phyloP scores from a whole-genome alignment of 2,888 invertebrate genomes.

The Augochlorella aurata region DNA sequence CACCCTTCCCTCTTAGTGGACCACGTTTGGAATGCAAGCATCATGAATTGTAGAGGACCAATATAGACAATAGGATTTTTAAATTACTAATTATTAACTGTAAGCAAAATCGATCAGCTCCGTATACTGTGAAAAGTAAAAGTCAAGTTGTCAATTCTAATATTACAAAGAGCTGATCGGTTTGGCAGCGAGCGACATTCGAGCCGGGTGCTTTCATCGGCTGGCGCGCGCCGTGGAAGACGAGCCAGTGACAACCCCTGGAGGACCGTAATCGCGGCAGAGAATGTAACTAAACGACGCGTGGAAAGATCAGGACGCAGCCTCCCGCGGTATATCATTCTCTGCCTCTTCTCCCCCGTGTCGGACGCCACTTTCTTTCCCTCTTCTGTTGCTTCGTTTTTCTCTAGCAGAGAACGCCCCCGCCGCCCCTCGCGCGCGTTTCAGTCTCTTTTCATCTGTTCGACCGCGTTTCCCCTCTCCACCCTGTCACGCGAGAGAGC shows the following conservation, averaged over 20 bases:
- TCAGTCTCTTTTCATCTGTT: conserved; percentile 32
- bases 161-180: neutral
- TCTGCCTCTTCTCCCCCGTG: conserved; percentile 36
- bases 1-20: neutral
- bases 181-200: neutral
- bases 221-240: conserved; percentile 31
- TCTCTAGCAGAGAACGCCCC: neutral
- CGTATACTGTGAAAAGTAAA: too few species aligned
- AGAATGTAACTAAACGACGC: conserved; percentile 73
- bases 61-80: too few species aligned
- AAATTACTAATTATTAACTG: too few species aligned
- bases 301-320: conserved; percentile 77
- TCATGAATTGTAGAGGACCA: too few species aligned
- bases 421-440: conserved; percentile 6
- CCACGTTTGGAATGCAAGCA: neutral
- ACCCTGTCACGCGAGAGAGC: conserved; percentile 18
- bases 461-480: conserved; percentile 22
- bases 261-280: conserved; percentile 55
- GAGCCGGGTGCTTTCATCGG: conserved; percentile 42
- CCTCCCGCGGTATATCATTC: conserved; percentile 76
- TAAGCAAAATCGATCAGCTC: too few species aligned
- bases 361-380: conserved; percentile 27
- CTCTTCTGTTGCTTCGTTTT: conserved; percentile 30
- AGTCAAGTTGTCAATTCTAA: too few species aligned
- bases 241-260: conserved; percentile 46